phyloP scores from a whole-genome alignment of 2,888 invertebrate species.

The Amphimallon solstitiale region DNA sequence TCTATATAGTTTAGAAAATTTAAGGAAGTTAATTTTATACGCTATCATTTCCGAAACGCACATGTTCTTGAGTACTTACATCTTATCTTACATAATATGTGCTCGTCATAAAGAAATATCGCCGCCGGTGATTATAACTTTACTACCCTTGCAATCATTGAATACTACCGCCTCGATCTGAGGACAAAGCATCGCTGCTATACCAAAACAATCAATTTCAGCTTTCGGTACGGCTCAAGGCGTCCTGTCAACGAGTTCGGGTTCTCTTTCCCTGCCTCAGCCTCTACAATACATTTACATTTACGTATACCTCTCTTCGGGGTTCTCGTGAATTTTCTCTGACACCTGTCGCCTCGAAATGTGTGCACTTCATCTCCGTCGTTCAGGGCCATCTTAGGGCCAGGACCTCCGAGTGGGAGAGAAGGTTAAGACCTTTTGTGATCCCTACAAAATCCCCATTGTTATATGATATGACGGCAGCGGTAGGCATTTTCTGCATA shows the following conservation, averaged over 20 bases:
- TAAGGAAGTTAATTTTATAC: no score
- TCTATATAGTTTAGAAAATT: no score
- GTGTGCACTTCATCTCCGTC: slow-evolving; percentile 41
- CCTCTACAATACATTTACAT: not conserved
- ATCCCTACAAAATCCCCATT: slow-evolving; percentile 27
- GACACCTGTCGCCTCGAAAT: slow-evolving; percentile 45
- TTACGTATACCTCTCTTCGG: slow-evolving; percentile 4
- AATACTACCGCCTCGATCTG: not conserved
- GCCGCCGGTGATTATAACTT: slow-evolving; percentile 5
- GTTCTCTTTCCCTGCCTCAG: slow-evolving; percentile 18
- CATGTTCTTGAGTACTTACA: no score
- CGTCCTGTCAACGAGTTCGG: slow-evolving; percentile 36
- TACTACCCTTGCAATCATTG: slow-evolving; percentile 1
- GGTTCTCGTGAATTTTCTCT: slow-evolving; percentile 28
- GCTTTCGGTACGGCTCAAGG: slow-evolving; percentile 22
- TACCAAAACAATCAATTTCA: slow-evolving; percentile 32
- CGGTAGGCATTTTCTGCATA: slow-evolving; percentile 25
- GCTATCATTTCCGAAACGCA: no score
- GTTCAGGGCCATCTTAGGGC: slow-evolving; percentile 40
- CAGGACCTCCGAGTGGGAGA: slow-evolving; percentile 40
- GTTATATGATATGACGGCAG: slow-evolving; percentile 20
- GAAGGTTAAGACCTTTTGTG: slow-evolving; percentile 37
- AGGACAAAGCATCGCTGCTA: slow-evolving; percentile 17
- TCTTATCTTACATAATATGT: no score
- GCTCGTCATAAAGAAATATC: not conserved